Evolutionary conservation across 2,797 vertebrate genomes (phyloP).

Genomic region (Percopsis omiscomaycus): DNA sequence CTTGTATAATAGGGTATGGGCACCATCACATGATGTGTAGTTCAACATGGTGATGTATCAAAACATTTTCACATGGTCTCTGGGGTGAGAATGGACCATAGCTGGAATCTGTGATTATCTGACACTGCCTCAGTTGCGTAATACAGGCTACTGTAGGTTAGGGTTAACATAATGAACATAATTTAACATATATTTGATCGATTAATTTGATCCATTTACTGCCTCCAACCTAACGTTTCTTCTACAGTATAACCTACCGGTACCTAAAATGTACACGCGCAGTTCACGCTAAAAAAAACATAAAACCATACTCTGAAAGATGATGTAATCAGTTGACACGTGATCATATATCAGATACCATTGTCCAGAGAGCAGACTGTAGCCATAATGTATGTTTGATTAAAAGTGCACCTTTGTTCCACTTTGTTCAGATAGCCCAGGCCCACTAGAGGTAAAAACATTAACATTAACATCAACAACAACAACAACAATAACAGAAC

Average conservation of each 20-base stretch:
- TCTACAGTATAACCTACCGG: neutral
- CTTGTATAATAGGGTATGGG: neutral
- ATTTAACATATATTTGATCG: neutral
- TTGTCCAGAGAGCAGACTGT: neutral
- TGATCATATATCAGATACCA: neutral
- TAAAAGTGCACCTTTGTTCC: no score
- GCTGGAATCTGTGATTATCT: neutral
- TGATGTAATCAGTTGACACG: neutral
- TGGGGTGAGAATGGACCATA: neutral
- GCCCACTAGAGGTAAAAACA: no score
- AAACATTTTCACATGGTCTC: slow-evolving; percentile 9
- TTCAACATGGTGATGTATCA: neutral
- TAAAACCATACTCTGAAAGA: neutral
- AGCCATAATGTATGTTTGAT: no score
- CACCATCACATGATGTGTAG: neutral
- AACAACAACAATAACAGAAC: no score
- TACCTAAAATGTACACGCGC: no score
- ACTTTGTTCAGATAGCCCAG: no score
- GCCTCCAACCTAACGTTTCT: neutral
- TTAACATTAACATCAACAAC: no score
- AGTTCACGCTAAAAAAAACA: no score
- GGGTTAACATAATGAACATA: neutral
- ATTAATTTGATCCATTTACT: neutral
- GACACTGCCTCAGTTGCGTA: neutral
- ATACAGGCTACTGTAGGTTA: neutral